Evolutionary conservation across 2,797 vertebrate genomes (phyloP), one percentile per base, ranked within the genome.

Genomic region (Lepidocolaptes lacrymiger): DNA sequence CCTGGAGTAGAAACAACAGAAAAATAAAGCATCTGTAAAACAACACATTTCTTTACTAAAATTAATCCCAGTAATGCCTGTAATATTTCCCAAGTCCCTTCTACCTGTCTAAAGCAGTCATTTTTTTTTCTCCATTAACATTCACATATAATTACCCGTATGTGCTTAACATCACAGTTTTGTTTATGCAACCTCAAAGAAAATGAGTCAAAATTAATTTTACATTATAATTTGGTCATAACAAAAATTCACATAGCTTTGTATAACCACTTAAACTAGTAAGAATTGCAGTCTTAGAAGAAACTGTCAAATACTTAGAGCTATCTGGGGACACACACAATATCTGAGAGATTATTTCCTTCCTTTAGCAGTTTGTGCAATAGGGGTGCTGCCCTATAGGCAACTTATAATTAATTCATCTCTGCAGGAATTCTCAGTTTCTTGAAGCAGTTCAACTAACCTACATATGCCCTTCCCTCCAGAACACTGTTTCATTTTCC

Each of bases 371-470:
- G 49, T 63, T 68, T 55, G 68, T 89, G 69, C 76, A 91, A 88
- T 4, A 85, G 54, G 20, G 37, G 26, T 69, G 69, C 54, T 95
- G 66, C 82, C 79, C 72, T 28, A 77, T 9, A 80, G 76, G 54
- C 54, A 83, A 55, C 59, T 84, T 52, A 66, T 73, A 91, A 85
- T 77, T 28, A 92, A 95, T 68, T 61, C 43, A 71, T 41, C 83
- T 91, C 89, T 83, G 54, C 9, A 4, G 74, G 78, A 95, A 93
- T 78, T 83, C 39, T 67, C 28, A 55, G 41, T 34, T 72, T 92
- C 89, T 93, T 72, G 46, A 85, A 92, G 75, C 75, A 81, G 69
- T 88, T 91, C 80, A 95, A 89, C 85, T 86, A 91, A 97, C 90
- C 96, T 94, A 96, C 72, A 97, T 91, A 91, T 9, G 37, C 37